These are phyloP conservation scores for Parazoanthus swiftii DNA, from an alignment of 92 coral and sea anemone species.

Conservation along the genomic window DNA sequence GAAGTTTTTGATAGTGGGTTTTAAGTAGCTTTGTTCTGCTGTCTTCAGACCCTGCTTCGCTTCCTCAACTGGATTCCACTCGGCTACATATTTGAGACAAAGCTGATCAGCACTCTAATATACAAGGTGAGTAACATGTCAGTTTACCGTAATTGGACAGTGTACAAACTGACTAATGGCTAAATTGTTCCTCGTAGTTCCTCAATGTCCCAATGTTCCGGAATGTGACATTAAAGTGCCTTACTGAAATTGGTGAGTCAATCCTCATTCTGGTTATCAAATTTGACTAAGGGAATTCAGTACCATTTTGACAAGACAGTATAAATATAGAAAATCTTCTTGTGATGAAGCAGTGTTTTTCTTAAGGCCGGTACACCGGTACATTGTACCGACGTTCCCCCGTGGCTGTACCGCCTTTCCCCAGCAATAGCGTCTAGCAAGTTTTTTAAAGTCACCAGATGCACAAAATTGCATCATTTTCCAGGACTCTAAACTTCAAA, in stretches of 20 bases:
- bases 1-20: not conserved
- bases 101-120: conserved; percentile 88
- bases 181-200: conserved; percentile 61
- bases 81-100: conserved; percentile 98
- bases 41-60: conserved; percentile 77
- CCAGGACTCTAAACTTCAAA: too few relatives aligned
- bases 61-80: conserved; percentile 99
- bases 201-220: conserved; percentile 98
- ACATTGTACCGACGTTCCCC: too few relatives aligned
- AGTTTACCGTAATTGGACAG: not conserved
- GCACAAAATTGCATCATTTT: too few relatives aligned
- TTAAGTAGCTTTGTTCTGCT: not conserved
- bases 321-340: too few relatives aligned
- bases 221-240: conserved; percentile 95
- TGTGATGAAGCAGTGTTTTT: too few relatives aligned
- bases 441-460: too few relatives aligned
- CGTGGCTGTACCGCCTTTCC: too few relatives aligned
- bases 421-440: too few relatives aligned
- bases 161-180: not conserved
- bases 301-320: not conserved
- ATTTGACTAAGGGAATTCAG: too few relatives aligned
- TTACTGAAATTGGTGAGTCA: conserved; percentile 91
- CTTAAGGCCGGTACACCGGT: too few relatives aligned
- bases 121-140: conserved; percentile 71
- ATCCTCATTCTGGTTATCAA: not conserved